phyloP scores from a whole-genome alignment of 2,888 invertebrate species.

The Willowsia nigromaculata region DNA sequence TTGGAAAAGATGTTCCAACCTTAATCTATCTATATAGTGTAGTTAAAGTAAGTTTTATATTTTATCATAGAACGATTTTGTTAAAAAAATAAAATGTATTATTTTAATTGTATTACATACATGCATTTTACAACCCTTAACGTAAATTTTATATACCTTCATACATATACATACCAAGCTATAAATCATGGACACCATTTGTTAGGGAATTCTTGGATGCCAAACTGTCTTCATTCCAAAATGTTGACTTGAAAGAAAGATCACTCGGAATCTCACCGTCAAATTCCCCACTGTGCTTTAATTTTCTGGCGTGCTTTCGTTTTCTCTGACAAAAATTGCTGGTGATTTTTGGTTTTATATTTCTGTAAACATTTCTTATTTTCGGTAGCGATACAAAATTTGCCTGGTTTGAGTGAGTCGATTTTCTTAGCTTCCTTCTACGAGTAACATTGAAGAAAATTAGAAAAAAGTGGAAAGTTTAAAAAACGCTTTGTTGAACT shows the following conservation, averaged over 20 bases:
- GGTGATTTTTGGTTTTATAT: conserved; percentile 31
- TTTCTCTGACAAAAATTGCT: conserved; percentile 41
- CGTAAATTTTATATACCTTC: background rate
- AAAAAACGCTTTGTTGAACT: background rate
- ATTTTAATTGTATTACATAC: no score
- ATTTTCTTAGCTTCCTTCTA: conserved; percentile 11
- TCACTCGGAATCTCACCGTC: background rate
- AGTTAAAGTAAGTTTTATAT: no score
- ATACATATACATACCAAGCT: background rate
- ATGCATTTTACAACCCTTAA: background rate
- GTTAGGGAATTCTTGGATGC: conserved; percentile 36
- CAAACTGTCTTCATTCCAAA: conserved; percentile 22
- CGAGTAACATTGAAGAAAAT: background rate
- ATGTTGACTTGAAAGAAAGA: conserved; percentile 27
- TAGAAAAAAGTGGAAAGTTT: background rate
- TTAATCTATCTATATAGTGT: no score
- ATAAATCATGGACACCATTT: conserved; percentile 5
- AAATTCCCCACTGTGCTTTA: background rate
- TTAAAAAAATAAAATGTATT: no score
- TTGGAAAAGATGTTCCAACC: no score
- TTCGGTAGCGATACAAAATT: conserved; percentile 26
- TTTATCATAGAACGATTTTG: no score
- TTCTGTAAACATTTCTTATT: conserved; percentile 37
- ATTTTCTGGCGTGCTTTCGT: background rate
- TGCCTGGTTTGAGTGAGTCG: background rate